Evolutionary conservation across 2,113 vertebrate species (phyloP).

Genomic region (Sturnus vulgaris): DNA sequence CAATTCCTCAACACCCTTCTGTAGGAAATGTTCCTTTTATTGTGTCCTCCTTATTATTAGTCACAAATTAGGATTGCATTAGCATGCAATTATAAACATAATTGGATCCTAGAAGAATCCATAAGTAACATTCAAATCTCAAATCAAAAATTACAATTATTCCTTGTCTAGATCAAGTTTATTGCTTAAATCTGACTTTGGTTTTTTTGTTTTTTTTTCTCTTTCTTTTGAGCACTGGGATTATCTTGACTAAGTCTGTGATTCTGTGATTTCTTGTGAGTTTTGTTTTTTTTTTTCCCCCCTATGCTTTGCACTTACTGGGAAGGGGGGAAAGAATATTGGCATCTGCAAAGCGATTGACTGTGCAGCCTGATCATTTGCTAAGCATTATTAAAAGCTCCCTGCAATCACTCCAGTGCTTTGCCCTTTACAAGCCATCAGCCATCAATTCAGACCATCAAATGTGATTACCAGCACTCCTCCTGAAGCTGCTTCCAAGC

Average conservation of each 20-base stretch:
- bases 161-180: neutral
- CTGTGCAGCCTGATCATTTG: constrained; percentile 41
- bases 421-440: constrained; percentile 63
- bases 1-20: neutral
- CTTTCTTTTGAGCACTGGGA: neutral
- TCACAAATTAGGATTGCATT: neutral
- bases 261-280: neutral
- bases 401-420: constrained; percentile 17
- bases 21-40: neutral
- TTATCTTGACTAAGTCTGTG: neutral
- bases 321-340: neutral
- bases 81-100: neutral
- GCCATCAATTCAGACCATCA: constrained; percentile 60
- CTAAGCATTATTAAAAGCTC: constrained; percentile 67
- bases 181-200: neutral
- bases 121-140: neutral
- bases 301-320: neutral
- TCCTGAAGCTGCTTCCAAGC: constrained; percentile 50
- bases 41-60: neutral
- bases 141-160: neutral
- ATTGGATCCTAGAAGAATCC: neutral
- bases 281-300: neutral
- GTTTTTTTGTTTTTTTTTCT: neutral
- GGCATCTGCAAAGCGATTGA: constrained; percentile 7
- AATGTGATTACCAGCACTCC: constrained; percentile 31